Conservation (phyloP, 2,113 vertebrate genomes). For the Dicentrarchus labrax region DNA sequence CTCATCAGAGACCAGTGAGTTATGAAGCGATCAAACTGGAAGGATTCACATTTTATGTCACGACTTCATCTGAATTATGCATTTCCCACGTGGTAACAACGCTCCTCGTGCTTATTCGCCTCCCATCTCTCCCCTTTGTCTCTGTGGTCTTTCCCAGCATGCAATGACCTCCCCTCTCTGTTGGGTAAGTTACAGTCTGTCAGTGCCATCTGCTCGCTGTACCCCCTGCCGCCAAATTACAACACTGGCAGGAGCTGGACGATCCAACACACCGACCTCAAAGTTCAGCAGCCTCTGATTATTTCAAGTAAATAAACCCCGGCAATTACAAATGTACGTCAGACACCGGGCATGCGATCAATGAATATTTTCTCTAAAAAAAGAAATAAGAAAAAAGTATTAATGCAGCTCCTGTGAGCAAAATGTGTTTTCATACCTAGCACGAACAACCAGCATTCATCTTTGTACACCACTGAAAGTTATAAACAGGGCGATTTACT, state of each 20-base stretch:
- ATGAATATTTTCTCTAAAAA: not conserved
- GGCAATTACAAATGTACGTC: conserved; percentile 12
- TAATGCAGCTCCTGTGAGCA: not conserved
- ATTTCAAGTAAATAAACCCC: conserved; percentile 63
- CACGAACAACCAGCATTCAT: not conserved
- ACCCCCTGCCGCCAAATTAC: conserved; percentile 78
- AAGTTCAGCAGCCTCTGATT: conserved; percentile 71
- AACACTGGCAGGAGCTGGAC: conserved; percentile 50
- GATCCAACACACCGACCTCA: conserved; percentile 62
- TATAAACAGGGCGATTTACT: conserved; percentile 20
- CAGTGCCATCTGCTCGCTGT: conserved; percentile 84
- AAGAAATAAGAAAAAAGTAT: not conserved
- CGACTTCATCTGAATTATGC: conserved; percentile 41
- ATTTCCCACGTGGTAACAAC: conserved; percentile 39
- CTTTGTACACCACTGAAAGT: conserved; percentile 2
- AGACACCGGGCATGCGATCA: not conserved
- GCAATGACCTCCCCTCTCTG: conserved; percentile 66
- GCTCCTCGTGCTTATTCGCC: conserved; percentile 32
- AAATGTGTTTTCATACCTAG: conserved; percentile 3
- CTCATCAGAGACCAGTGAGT: not conserved
- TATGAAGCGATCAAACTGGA: not conserved
- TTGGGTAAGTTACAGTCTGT: conserved; percentile 83
- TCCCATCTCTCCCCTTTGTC: conserved; percentile 62
- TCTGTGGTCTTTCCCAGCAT: conserved; percentile 66
- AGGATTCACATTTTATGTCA: conserved; percentile 7